Base-by-base conservation (phyloP, 2,888 invertebrate genomes). In the Hyposoter didymator region DNA sequence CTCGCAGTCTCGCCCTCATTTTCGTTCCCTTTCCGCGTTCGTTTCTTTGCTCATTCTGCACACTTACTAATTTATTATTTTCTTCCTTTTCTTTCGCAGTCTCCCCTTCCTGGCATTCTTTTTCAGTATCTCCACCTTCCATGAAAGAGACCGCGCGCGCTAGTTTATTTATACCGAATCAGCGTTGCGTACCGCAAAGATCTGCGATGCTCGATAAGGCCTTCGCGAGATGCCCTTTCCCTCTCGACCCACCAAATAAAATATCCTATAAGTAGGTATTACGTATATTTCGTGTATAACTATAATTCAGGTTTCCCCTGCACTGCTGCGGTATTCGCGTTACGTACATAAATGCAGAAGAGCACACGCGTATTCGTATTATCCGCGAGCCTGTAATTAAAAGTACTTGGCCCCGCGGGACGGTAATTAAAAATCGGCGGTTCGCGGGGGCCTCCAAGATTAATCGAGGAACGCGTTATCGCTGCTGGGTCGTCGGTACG, bases 351-450 rank as follows among this genome's bases (percentile, higher is more conserved):
- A 12, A 69, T 17, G 22, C 8, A 35, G 62, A 19, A 69, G 47
- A 52, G 62, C 67, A 66, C 67, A 66, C 66, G 66, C 43, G 76
- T 75, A 74, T 82, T 82, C 79, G 85, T 67, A 78, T 83, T 85
- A 78, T 47, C 59, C 80, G 82, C 80, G 82, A 74, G 80, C 81
- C 78, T 85, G 83, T 85, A 85, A 85, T 85, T 86, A 83, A 86
- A 86, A 81, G 81, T 74, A 85, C 83, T 84, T 78, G 83, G 78
- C 86, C 75, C 70, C 2, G 28, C 73, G 59, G 78, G 83, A 84
- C 78, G 85, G 86, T 84, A 86, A 86, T 86, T 86, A 86, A 86
- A 86, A 86, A 86, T 86, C 83, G 86, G 83, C 83, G 83, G 83
- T 84, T 86, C 81, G 81, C 81, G 86, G 69, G 66, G 59, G 75